phyloP scores from a whole-genome alignment of 2,888 invertebrate species.

The Cryptus armator region DNA sequence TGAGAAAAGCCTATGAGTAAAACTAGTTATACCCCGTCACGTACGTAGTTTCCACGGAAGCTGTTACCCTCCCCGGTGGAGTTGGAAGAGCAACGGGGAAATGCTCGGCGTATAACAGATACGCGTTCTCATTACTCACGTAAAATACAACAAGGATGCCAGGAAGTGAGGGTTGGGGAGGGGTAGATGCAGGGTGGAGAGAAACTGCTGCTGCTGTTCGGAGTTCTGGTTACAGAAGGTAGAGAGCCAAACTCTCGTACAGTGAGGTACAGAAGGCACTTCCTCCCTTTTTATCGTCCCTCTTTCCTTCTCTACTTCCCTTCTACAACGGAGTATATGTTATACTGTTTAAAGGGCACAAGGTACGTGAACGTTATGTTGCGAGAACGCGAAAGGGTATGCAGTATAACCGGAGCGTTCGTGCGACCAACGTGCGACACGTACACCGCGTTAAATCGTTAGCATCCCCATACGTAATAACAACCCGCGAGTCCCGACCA shows the following conservation, averaged over 20 bases:
- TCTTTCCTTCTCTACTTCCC: constrained; percentile 27
- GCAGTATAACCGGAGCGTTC: constrained; percentile 20
- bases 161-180: not conserved
- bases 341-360: constrained; percentile 1
- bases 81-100: constrained; percentile 47
- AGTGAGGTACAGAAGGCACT: constrained; percentile 22
- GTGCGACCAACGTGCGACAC: constrained; percentile 29
- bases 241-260: not conserved
- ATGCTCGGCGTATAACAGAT: constrained; percentile 54
- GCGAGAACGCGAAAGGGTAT: not conserved
- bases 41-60: constrained; percentile 53
- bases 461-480: constrained; percentile 49
- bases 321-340: not conserved
- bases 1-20: constrained; percentile 40
- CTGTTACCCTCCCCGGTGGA: constrained; percentile 29
- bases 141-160: constrained; percentile 40
- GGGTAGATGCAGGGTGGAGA: constrained; percentile 8
- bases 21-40: constrained; percentile 58
- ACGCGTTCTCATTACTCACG: constrained; percentile 55
- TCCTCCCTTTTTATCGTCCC: constrained; percentile 53
- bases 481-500: constrained; percentile 1
- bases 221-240: constrained; percentile 29
- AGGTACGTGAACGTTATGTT: not conserved
- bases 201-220: constrained; percentile 35
- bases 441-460: constrained; percentile 34